phyloP scores from a whole-genome alignment of 1,140 invertebrate genomes.

The Sesamia nonagrioides region DNA sequence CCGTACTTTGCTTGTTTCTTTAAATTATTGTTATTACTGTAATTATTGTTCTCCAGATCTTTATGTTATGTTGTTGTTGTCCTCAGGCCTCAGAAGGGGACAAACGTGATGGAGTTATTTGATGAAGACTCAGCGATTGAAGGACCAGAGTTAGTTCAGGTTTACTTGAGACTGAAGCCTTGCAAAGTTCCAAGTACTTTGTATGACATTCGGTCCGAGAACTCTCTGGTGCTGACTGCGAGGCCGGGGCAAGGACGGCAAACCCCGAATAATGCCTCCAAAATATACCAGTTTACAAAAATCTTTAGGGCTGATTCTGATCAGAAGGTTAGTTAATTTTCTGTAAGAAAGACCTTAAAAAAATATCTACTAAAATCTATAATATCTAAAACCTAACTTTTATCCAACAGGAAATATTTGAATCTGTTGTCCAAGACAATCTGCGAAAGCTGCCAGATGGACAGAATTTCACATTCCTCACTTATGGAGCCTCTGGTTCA shows the following conservation, averaged over 20 bases:
- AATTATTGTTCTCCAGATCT: too few species aligned
- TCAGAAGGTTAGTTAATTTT: conserved; percentile 71
- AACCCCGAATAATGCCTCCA: conserved; percentile 80
- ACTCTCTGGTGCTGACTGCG: conserved; percentile 74
- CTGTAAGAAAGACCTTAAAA: too few species aligned
- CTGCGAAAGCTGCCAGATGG: conserved; percentile 76
- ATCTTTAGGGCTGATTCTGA: conserved; percentile 73
- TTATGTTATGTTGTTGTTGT: too few species aligned
- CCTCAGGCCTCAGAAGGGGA: conserved; percentile 79
- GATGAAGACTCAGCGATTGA: conserved; percentile 76
- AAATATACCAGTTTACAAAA: conserved; percentile 82
- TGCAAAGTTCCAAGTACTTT: conserved; percentile 69
- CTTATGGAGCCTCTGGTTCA: conserved; percentile 93
- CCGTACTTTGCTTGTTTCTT: too few species aligned
- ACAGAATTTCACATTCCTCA: conserved; percentile 92
- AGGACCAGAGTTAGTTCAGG: conserved; percentile 77
- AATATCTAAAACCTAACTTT: neutral
- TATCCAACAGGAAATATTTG: conserved; percentile 77
- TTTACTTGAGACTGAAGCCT: conserved; percentile 80
- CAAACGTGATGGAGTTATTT: conserved; percentile 77
- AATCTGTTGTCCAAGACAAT: conserved; percentile 78
- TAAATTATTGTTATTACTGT: too few species aligned
- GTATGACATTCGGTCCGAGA: conserved; percentile 78
- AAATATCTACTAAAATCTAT: too few species aligned
- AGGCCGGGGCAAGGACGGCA: conserved; percentile 78